Percentiles rank a stretch among this genome's conserved stretches.
These are phyloP conservation scores for Aphaenogaster ashmeadi DNA, from an alignment of 1,140 invertebrate genomes.

Conservation along the genomic window DNA sequence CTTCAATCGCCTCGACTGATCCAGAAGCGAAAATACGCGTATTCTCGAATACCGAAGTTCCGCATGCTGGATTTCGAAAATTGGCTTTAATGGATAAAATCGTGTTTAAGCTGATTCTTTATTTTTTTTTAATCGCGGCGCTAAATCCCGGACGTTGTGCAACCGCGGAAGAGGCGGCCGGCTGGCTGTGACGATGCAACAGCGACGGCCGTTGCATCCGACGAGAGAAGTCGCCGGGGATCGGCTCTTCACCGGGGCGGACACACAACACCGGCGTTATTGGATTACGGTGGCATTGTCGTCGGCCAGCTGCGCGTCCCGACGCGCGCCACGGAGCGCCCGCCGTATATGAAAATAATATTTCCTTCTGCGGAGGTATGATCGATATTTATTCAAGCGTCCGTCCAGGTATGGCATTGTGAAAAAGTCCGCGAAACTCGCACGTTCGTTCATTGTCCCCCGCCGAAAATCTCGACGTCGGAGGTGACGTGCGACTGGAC, in stretches of 20 bases:
- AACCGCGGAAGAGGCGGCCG: conserved; percentile 37
- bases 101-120: neutral
- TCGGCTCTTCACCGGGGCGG: conserved; percentile 56
- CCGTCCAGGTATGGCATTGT: conserved; percentile 60
- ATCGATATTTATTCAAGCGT: conserved; percentile 83
- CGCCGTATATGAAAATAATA: conserved; percentile 83
- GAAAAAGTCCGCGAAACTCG: conserved; percentile 49
- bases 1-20: neutral
- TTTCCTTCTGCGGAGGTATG: conserved; percentile 78
- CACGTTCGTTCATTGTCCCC: conserved; percentile 66
- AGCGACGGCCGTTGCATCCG: conserved; percentile 27
- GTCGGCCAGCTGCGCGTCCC: conserved; percentile 70
- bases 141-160: conserved; percentile 11
- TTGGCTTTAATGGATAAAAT: neutral
- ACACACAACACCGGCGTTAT: conserved; percentile 75
- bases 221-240: conserved; percentile 39
- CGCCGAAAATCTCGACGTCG: conserved; percentile 38
- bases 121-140: neutral
- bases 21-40: neutral
- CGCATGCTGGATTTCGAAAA: neutral
- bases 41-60: neutral
- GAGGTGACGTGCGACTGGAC: conserved; percentile 39
- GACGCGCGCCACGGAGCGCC: conserved; percentile 62
- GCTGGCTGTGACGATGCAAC: conserved; percentile 54
- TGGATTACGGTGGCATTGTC: conserved; percentile 82